Conservation (phyloP, 2,113 vertebrate species). For the Egretta garzetta region DNA sequence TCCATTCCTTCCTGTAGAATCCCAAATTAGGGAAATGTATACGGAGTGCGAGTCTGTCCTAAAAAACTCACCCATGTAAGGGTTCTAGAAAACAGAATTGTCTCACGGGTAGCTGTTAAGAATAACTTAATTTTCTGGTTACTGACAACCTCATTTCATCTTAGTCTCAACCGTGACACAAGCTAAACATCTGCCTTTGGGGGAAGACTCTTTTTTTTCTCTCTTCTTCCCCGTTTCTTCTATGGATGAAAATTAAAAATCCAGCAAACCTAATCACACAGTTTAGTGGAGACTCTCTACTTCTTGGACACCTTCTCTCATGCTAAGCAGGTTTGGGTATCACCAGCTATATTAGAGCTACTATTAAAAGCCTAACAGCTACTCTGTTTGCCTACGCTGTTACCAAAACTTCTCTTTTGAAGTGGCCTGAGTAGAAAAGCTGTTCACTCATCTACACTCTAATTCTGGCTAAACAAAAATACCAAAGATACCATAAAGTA, state of each 20-base stretch:
- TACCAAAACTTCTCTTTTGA: neutral
- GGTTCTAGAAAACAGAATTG: neutral
- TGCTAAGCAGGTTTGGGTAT: neutral
- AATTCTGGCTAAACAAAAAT: conserved; percentile 31
- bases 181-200: neutral
- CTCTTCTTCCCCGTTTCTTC: neutral
- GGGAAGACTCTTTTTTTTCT: neutral
- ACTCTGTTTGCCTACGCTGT: neutral
- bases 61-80: neutral
- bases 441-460: neutral
- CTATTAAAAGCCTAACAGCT: neutral
- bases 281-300: neutral
- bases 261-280: neutral
- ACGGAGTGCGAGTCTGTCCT: neutral
- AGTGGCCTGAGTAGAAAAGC: neutral
- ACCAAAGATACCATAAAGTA: neutral
- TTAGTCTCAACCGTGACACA: neutral
- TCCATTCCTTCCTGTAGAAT: neutral
- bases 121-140: neutral
- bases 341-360: neutral
- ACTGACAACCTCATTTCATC: neutral
- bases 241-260: neutral
- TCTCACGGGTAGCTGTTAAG: neutral
- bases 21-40: neutral
- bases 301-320: neutral